Conservation (phyloP, 2,113 vertebrate species). For the Onychostoma macrolepis region DNA sequence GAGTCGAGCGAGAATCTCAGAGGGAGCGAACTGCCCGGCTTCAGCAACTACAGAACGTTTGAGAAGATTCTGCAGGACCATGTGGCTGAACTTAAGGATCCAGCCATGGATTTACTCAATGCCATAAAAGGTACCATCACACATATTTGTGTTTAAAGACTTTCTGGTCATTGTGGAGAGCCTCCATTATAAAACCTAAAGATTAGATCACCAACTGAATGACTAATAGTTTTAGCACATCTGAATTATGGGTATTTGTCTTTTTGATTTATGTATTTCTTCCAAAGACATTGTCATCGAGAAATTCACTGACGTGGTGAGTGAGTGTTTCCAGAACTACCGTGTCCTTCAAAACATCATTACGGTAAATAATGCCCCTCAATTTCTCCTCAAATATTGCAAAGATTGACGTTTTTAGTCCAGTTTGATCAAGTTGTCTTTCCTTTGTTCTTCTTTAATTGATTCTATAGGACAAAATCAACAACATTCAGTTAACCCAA, state of each 20-base stretch:
- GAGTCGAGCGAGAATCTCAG: constrained; percentile 35
- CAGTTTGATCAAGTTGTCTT: not conserved
- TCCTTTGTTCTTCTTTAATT: not conserved
- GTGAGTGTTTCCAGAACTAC: constrained; percentile 46
- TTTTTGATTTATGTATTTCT: not conserved
- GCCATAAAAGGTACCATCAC: constrained; percentile 41
- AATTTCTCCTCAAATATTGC: too few species aligned
- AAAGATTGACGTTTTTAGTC: too few species aligned
- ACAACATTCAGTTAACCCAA: constrained; percentile 55
- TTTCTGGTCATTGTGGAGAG: too few species aligned
- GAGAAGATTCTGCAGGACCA: constrained; percentile 51
- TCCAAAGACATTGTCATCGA: constrained; percentile 44
- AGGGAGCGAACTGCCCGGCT: constrained; percentile 50
- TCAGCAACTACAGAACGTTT: constrained; percentile 54
- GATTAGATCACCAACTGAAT: not conserved
- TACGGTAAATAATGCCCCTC: constrained; percentile 30
- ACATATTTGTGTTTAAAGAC: not conserved
- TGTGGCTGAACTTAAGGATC: constrained; percentile 38
- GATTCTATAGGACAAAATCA: constrained; percentile 53
- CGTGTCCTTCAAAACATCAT: constrained; percentile 47
- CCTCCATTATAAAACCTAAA: not conserved
- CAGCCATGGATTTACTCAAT: constrained; percentile 33
- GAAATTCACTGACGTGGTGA: constrained; percentile 44
- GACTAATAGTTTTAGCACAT: not conserved
- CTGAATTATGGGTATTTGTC: not conserved